A percentile compares a stretch with the other conserved stretches of the same genome.
Evolutionary conservation across 2,888 invertebrate species (phyloP).

Genomic region (Dicranocentrus wangi): DNA sequence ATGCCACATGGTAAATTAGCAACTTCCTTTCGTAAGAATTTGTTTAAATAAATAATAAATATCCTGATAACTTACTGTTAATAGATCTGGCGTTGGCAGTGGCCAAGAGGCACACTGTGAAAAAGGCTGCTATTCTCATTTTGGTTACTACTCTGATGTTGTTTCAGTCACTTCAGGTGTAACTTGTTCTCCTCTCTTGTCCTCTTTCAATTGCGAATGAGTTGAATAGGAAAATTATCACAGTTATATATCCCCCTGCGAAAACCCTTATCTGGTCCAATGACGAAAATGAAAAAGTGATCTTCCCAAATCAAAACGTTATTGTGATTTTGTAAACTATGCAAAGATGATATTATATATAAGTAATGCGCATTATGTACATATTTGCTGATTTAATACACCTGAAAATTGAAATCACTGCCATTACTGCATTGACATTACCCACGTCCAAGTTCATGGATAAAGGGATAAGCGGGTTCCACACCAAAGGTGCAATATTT

Average conservation of each 20-base stretch:
- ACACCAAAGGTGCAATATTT: no score
- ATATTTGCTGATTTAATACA: not conserved
- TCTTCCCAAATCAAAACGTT: not conserved
- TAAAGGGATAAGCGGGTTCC: not conserved
- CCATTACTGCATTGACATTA: slow-evolving; percentile 6
- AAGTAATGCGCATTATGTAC: not conserved
- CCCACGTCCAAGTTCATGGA: slow-evolving; percentile 1
- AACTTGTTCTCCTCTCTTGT: slow-evolving; percentile 4
- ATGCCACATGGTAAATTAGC: not conserved
- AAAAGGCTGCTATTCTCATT: slow-evolving; percentile 1
- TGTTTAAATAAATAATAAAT: no score
- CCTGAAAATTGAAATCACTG: slow-evolving; percentile 7
- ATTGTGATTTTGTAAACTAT: not conserved
- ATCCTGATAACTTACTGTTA: not conserved
- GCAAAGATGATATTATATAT: not conserved
- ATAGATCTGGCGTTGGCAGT: not conserved
- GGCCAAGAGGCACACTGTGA: slow-evolving; percentile 1
- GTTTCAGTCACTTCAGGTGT: not conserved
- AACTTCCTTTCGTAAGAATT: no score
- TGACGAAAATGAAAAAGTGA: not conserved
- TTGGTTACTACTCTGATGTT: not conserved
- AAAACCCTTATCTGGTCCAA: not conserved
- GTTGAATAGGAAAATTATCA: not conserved
- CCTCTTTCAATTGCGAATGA: slow-evolving; percentile 1
- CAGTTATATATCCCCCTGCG: not conserved